phyloP scores from a whole-genome alignment of 1,140 invertebrate genomes.

The Portunus trituberculatus region DNA sequence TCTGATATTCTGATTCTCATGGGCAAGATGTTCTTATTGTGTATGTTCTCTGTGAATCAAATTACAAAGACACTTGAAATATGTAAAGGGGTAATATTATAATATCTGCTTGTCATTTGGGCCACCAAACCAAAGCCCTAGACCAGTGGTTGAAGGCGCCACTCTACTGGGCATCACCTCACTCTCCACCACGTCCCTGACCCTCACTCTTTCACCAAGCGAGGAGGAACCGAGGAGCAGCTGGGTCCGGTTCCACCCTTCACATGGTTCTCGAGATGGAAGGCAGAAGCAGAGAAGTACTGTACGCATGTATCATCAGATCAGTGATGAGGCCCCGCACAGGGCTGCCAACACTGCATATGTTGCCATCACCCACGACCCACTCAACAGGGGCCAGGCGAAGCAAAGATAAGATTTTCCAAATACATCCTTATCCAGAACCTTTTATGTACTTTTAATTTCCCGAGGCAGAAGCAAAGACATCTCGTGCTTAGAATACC shows the following conservation, averaged over 20 bases:
- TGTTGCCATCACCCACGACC: not conserved
- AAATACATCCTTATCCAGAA: constrained; percentile 40
- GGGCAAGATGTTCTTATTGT: not conserved
- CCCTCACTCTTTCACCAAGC: not conserved
- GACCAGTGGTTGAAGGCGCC: not conserved
- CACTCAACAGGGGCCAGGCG: not conserved
- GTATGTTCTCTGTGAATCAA: not conserved
- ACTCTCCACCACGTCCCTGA: not conserved
- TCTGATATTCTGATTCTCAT: not conserved
- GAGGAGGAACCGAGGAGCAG: not conserved
- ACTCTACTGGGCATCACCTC: not conserved
- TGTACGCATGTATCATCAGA: not conserved
- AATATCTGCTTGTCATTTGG: not conserved
- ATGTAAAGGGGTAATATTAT: not conserved
- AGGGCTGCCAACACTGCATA: not conserved
- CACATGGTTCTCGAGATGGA: not conserved
- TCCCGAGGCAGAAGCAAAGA: not conserved
- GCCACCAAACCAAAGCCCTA: not conserved
- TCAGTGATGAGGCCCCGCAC: not conserved
- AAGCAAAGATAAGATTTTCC: constrained; percentile 21
- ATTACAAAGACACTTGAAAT: not conserved
- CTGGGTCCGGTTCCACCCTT: not conserved
- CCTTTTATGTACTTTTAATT: not conserved
- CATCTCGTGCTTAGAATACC: not conserved
- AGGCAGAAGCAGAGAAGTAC: not conserved